Base-by-base conservation (phyloP, 2,797 vertebrate genomes). In the Aphelocoma californica region DNA sequence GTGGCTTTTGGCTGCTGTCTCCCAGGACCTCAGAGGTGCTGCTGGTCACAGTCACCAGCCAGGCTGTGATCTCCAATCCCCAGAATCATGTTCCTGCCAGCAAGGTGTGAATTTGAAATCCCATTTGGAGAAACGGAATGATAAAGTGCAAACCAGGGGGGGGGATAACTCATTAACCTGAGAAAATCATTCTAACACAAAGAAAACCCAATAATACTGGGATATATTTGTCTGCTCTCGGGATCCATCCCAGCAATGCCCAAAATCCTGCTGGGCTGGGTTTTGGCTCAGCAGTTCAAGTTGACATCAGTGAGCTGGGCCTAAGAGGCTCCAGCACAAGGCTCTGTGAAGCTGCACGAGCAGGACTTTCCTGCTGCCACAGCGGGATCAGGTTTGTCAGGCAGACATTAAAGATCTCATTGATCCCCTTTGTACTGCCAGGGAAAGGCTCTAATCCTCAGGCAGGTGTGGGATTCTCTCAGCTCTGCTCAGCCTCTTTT, bases 201-300 rank as follows among this genome's bases (percentile, higher is more conserved):
- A 28, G 3, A 3, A 14, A n/a, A 7, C 54, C 3, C 36, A 40
- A 1, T 2, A 26, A 12, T 1, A 3, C 7, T 7, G 28, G 20
- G 32, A 34, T 19, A 4, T 1, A 6, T 62, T 36, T 42, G 5
- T 8, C 19, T 50, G 26, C 32, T 34, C 31, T 16, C 1, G 3
- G 28, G 71, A n/a, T 57, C 72, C 45, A 8, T 17, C 36, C 45
- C 12, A 61, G 40, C 66, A 34, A 3, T 9, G 7, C 34, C 56
- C 38, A 3, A 7, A 31, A 10, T 20, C 18, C n/a, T 4, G 0
- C 2, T 0, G 11, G 58, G 73, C 45, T 50, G 66, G 40, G 18
- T 10, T 83, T 53, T 38, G 77, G n/a, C 70, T 67, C 3, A 0
- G 25, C 53, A 56, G 57, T 2, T 23, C 23, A 7, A 31, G 38